Percentiles rank a stretch among this genome's conserved stretches.
Conservation (phyloP, 2,113 vertebrate species). For the Corythoichthys haematopterus region DNA sequence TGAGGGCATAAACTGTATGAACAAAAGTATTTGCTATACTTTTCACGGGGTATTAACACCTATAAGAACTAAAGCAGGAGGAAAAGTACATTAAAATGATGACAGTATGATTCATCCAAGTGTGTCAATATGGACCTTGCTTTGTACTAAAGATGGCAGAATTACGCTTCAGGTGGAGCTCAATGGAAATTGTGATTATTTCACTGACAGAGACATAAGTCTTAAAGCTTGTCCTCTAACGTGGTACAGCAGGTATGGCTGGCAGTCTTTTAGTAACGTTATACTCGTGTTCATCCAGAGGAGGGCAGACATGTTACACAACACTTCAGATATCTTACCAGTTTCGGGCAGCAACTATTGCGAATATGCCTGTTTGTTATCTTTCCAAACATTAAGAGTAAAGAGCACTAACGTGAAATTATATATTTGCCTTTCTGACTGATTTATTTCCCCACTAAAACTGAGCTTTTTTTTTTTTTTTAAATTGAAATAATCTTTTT, state of each 20-base stretch:
- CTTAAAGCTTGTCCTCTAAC: background rate
- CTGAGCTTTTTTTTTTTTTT: too few relatives aligned
- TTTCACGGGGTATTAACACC: background rate
- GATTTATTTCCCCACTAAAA: background rate
- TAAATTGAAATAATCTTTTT: background rate
- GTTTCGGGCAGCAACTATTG: background rate
- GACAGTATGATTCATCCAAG: background rate
- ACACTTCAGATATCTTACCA: slow-evolving; percentile 10
- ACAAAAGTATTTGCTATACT: too few relatives aligned
- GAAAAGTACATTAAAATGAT: background rate
- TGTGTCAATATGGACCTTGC: background rate
- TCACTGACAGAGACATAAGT: background rate
- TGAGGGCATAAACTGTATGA: slow-evolving; percentile 11
- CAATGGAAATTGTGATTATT: background rate
- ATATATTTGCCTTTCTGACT: background rate
- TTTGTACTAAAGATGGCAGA: background rate
- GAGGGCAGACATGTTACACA: slow-evolving; percentile 54
- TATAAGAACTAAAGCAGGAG: background rate
- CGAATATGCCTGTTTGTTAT: background rate
- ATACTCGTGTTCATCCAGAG: slow-evolving; percentile 43
- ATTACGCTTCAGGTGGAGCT: background rate
- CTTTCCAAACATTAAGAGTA: background rate
- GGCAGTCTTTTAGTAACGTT: slow-evolving; percentile 12
- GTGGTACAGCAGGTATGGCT: background rate
- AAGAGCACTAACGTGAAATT: background rate